A percentile compares a stretch with the other conserved stretches of the same genome.
Conservation (phyloP, 2,888 invertebrate genomes). For the Andricus curvator region DNA sequence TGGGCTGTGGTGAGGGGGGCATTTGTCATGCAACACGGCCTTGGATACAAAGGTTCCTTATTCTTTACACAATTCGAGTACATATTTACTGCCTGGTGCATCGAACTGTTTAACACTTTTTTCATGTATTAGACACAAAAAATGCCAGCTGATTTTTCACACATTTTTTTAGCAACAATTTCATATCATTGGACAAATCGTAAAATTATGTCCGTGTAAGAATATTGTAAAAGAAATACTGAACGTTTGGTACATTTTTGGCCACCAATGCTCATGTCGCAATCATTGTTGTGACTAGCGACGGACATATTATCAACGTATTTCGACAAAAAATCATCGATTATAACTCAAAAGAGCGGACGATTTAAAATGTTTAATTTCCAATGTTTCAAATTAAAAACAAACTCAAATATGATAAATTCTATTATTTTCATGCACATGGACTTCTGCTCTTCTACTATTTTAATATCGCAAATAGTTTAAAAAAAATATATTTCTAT, state of each 20-base stretch:
- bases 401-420: no score
- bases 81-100: background rate
- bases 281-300: constrained; percentile 34
- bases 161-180: background rate
- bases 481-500: no score
- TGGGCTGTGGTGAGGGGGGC: no score
- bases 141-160: background rate
- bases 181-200: background rate
- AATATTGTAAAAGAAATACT: background rate
- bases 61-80: background rate
- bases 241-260: background rate
- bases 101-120: background rate
- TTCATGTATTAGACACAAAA: background rate
- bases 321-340: constrained; percentile 31
- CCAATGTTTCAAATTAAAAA: no score
- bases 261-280: background rate
- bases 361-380: no score
- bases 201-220: background rate
- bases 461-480: no score
- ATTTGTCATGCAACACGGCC: background rate
- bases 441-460: no score
- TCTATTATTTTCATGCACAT: no score
- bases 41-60: constrained; percentile 7
- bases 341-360: constrained; percentile 5
- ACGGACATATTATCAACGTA: constrained; percentile 2